A percentile compares a stretch with the other conserved stretches of the same genome.
These are phyloP conservation scores for Muschampia plurimacula DNA, from an alignment of 2,888 invertebrate species.

Conservation along the genomic window DNA sequence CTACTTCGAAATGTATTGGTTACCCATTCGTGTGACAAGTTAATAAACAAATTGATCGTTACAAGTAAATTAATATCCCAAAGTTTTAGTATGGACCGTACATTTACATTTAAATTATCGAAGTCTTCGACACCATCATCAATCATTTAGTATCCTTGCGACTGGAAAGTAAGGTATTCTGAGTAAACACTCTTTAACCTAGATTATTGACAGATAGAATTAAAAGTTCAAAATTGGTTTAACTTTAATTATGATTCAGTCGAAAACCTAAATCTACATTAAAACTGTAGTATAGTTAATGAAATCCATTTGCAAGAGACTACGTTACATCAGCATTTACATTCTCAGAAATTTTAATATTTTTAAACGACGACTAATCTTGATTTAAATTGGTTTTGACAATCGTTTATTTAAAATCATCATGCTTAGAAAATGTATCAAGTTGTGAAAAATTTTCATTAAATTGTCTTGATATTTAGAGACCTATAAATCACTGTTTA, in stretches of 20 bases:
- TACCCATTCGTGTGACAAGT: conserved; percentile 30
- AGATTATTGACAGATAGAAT: conserved; percentile 18
- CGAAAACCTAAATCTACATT: not conserved
- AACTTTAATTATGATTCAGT: not conserved
- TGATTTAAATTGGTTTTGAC: too few relatives aligned
- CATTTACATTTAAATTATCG: conserved; percentile 35
- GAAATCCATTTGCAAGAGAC: too few relatives aligned
- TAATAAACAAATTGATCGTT: conserved; percentile 34
- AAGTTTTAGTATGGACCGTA: conserved; percentile 20
- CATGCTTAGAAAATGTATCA: not conserved
- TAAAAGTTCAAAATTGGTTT: conserved; percentile 17
- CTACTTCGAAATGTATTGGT: not conserved
- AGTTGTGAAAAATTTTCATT: not conserved
- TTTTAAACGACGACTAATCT: too few relatives aligned
- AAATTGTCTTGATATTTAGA: not conserved
- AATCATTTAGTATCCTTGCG: conserved; percentile 27
- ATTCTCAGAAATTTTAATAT: too few relatives aligned
- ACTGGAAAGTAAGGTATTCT: conserved; percentile 28
- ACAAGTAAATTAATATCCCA: conserved; percentile 34
- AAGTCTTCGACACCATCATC: conserved; percentile 23
- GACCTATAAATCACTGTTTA: not conserved
- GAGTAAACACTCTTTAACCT: conserved; percentile 27
- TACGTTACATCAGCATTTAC: too few relatives aligned
- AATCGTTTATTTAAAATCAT: too few relatives aligned
- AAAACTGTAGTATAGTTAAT: too few relatives aligned